Percentiles rank a stretch among this genome's conserved stretches.
Evolutionary conservation across 2,113 vertebrate genomes (phyloP).

Genomic region (Narcine bancroftii): DNA sequence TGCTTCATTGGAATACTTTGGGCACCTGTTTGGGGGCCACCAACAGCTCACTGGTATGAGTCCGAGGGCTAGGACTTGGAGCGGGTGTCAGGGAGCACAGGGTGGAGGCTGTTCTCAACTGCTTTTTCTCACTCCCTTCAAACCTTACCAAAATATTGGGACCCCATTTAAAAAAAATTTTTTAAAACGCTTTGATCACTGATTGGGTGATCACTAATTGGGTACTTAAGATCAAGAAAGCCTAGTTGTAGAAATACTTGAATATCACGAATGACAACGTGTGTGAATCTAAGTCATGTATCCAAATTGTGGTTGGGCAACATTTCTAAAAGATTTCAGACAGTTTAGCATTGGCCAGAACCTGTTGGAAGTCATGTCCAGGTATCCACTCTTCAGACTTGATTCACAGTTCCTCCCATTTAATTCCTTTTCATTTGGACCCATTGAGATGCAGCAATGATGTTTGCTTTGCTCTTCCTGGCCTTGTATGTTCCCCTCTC

Average conservation of each 20-base stretch:
- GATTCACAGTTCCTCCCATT: not conserved
- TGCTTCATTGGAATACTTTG: not conserved
- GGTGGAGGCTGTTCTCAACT: too few species aligned
- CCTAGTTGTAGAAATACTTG: not conserved
- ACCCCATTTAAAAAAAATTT: too few species aligned
- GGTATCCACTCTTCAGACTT: not conserved
- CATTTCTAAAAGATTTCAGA: not conserved
- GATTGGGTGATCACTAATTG: too few species aligned
- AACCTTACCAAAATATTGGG: too few species aligned
- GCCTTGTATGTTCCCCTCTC: too few species aligned
- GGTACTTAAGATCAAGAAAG: not conserved
- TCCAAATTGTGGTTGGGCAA: not conserved
- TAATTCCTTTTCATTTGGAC: not conserved
- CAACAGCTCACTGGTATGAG: not conserved
- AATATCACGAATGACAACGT: not conserved
- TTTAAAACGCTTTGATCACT: too few species aligned
- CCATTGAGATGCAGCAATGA: not conserved
- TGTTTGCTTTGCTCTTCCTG: not conserved
- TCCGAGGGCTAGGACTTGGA: not conserved
- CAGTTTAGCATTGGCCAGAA: not conserved
- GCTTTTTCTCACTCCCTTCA: not conserved
- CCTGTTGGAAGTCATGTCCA: not conserved
- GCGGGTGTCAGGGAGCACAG: not conserved
- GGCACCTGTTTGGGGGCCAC: too few species aligned
- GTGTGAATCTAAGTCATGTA: not conserved